Evolutionary conservation across 2,888 invertebrate species (phyloP), one percentile per base, ranked within the genome.

Genomic region (Archaeoteleia sp.): DNA sequence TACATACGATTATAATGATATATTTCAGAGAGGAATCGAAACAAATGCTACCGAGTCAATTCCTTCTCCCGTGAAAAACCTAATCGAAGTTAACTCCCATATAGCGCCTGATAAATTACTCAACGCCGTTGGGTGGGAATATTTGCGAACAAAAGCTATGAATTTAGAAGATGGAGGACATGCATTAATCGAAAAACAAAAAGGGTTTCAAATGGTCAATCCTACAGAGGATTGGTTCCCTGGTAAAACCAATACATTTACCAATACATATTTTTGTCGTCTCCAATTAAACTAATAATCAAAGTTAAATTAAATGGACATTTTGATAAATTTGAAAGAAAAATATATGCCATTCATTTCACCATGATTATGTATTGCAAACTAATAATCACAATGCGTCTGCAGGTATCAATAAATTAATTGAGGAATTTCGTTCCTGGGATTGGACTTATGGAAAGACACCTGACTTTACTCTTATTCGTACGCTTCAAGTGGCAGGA

Each of bases 201-300:
- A 92, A 74, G 95, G 95, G 39, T 95, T 95, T 85, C 94, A 95
- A 81, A 89, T 91, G 82, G 87, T 96, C 45, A 95, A 95, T 86
- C 95, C 96, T 1, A 93, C 93, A 0, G 93, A 96, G 74, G 90
- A 92, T 71, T 95, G 94, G 93, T 96, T 95, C 84, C 94, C 94
- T 82, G 95, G 93, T 91, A 82, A 60, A n/a, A n/a, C n/a, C 13
- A 27, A 34, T 32, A 1, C 10, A 30, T 9, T n/a, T n/a, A n/a
- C n/a, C n/a, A n/a, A n/a, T n/a, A n/a, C n/a, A n/a, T n/a, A n/a
- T n/a, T n/a, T n/a, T n/a, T n/a, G n/a, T n/a, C n/a, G n/a, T n/a
- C n/a, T 14, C 15, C 13, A 45, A 30, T 12, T 42, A 13, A 32
- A 34, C 13, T 17, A 8, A 20, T 7, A 12, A 39, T 8, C 15